Base-by-base conservation (phyloP, 2,888 invertebrate genomes). In the Helobdella robusta region DNA sequence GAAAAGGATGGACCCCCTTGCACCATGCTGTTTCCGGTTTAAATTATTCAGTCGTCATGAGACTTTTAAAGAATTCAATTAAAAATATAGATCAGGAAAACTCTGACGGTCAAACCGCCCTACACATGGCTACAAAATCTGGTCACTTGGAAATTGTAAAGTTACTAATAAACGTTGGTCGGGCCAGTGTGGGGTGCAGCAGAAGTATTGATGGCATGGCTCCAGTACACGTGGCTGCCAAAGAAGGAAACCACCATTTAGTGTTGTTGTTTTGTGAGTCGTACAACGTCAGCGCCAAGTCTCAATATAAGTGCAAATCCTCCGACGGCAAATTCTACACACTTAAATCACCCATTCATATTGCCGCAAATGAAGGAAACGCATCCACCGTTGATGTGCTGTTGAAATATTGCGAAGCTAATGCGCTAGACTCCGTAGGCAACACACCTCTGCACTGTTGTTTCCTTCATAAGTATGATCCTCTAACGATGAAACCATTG, bases 121-220 rank as follows among this genome's bases (percentile, higher is more conserved):
- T 72, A 18, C 71, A 72, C 54, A 62, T 70, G 1, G 72, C 72
- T 18, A 63, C 71, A 32, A 68, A 65, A 60, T 70, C 67, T 40
- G 72, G 72, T 8, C 72, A 72, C 60, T 54, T 62, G 59, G 71
- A 70, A 44, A 58, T 72, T 28, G 70, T 69, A 5, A 68, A 67
- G 63, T 46, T 72, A 46, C 58, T 72, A 36, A 44, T 69, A 23
- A 64, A 68, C n/a, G 66, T 66, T 40, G 69, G 67, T 28, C 69
- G 63, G 18, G 69, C 71, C 35, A 30, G 66, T n/a, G 70, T 68
- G 63, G 67, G 65, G 56, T 64, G 64, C 34, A 68, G 66, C 20
- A 20, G 52, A 3, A 69, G 68, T 20, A 63, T 58, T 32, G 64
- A 61, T 28, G 72, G 71, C 11, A 70, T 70, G 32, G 68, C 71